phyloP scores from a whole-genome alignment of 2,888 invertebrate species.

The Phymatocera aterrima region DNA sequence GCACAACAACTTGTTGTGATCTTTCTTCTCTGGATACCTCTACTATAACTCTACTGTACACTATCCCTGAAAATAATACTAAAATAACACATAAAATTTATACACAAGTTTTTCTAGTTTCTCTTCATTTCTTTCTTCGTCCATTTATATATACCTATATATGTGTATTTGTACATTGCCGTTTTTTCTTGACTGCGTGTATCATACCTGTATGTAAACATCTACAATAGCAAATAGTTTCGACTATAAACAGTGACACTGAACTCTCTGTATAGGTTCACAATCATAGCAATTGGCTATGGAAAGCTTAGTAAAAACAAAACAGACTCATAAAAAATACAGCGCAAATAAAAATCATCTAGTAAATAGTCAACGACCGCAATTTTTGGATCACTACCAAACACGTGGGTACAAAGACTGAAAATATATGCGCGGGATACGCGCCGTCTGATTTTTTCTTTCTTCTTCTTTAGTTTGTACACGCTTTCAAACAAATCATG shows the following conservation, averaged over 20 bases:
- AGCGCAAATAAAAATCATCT: conserved; percentile 25
- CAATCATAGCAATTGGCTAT: conserved; percentile 13
- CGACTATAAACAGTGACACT: conserved; percentile 15
- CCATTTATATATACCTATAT: no score
- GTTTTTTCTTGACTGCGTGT: not conserved
- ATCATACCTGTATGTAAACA: no score
- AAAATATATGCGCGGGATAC: no score
- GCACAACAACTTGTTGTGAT: conserved; percentile 11
- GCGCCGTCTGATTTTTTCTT: no score
- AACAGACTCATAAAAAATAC: no score
- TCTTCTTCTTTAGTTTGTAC: no score
- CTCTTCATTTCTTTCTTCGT: not conserved
- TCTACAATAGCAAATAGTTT: no score
- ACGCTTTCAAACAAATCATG: no score
- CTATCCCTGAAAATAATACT: conserved; percentile 1
- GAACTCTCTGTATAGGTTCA: no score
- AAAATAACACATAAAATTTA: conserved; percentile 1
- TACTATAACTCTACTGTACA: no score
- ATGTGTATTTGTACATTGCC: not conserved
- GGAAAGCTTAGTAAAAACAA: conserved; percentile 22
- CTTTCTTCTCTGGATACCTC: not conserved
- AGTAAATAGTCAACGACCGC: conserved; percentile 37
- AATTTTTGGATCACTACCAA: conserved; percentile 40
- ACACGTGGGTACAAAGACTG: conserved; percentile 30
- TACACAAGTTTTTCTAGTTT: conserved; percentile 8